Percentiles rank a stretch among this genome's conserved stretches.
phyloP scores from a whole-genome alignment of 2,113 vertebrate species.

The Paramisgurnus dabryanus region DNA sequence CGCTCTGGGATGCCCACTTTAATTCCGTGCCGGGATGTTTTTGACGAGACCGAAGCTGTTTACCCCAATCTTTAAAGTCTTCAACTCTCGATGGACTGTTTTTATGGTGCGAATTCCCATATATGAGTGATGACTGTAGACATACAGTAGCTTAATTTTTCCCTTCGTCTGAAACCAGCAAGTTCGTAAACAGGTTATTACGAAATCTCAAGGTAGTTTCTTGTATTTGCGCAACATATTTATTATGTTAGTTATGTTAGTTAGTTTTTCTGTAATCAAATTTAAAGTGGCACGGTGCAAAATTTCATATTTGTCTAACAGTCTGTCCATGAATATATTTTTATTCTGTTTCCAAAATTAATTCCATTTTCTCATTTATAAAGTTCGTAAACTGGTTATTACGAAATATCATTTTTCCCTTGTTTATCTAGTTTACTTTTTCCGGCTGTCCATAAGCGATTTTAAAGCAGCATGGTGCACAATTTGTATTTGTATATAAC shows the following conservation, averaged over 20 bases:
- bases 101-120: neutral
- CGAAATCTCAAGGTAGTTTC: neutral
- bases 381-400: too few relatives aligned
- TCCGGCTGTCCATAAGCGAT: too few relatives aligned
- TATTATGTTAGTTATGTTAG: neutral
- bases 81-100: neutral
- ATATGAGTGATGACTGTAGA: neutral
- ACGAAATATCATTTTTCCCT: too few relatives aligned
- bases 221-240: neutral
- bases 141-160: neutral
- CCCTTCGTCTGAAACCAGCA: neutral
- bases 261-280: too few relatives aligned
- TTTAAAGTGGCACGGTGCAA: too few relatives aligned
- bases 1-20: conserved; percentile 2
- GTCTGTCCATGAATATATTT: too few relatives aligned
- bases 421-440: too few relatives aligned
- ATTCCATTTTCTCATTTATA: too few relatives aligned
- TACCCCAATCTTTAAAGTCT: conserved; percentile 9
- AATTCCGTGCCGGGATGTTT: conserved; percentile 16
- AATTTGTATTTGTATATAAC: too few relatives aligned
- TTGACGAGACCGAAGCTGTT: conserved; percentile 9
- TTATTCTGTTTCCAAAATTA: too few relatives aligned
- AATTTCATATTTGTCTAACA: neutral
- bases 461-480: too few relatives aligned
- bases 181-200: neutral